Conservation (phyloP, 2,113 vertebrate genomes). For the Nesoenas mayeri region DNA sequence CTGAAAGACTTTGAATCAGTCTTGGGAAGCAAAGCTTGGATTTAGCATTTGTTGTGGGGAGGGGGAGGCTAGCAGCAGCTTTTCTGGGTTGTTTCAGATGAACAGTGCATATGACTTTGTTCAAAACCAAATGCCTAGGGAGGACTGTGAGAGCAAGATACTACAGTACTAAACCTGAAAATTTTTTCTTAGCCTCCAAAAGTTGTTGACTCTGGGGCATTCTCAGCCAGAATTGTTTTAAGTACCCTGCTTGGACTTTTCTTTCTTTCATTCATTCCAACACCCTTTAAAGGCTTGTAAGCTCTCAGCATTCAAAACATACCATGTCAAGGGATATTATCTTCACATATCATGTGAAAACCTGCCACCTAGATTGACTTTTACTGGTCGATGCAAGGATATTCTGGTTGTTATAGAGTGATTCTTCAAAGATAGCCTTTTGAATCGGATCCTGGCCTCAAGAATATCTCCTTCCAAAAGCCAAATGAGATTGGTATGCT, state of each 20-base stretch:
- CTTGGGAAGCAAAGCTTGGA: background rate
- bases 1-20: background rate
- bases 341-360: background rate
- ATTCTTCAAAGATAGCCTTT: background rate
- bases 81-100: background rate
- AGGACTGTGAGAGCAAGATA: background rate
- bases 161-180: background rate
- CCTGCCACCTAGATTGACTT: background rate
- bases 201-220: background rate
- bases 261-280: background rate
- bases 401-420: background rate
- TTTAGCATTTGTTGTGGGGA: rapidly evolving
- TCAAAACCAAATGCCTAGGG: background rate
- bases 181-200: background rate
- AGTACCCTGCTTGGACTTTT: background rate
- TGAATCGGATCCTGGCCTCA: background rate
- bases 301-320: background rate
- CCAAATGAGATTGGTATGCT: background rate
- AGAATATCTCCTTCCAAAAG: background rate
- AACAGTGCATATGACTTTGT: background rate
- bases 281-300: background rate
- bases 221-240: background rate
- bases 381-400: background rate
- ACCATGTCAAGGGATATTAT: background rate
- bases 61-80: background rate